These are phyloP conservation scores for Hiodon alosoides DNA, from an alignment of 2,113 vertebrate genomes.

Conservation along the genomic window DNA sequence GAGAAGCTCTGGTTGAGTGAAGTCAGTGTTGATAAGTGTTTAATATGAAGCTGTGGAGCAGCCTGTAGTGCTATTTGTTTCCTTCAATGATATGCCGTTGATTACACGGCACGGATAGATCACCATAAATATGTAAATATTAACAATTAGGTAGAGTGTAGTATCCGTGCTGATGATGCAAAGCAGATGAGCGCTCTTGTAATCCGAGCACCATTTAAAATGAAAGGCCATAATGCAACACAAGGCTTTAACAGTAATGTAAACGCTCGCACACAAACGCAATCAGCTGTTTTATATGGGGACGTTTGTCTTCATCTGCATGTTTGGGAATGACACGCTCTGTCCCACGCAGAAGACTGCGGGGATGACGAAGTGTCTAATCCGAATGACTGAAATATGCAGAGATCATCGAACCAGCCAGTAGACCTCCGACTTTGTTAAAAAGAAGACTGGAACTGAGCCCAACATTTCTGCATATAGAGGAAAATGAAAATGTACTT, in stretches of 20 bases:
- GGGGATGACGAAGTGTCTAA: too few species aligned
- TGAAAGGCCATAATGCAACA: background rate
- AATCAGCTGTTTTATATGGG: too few species aligned
- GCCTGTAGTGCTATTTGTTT: background rate
- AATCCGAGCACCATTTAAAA: background rate
- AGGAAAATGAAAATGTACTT: constrained; percentile 61
- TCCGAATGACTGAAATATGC: too few species aligned
- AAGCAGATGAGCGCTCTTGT: background rate
- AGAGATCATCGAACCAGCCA: too few species aligned
- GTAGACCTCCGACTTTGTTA: too few species aligned
- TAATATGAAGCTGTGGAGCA: background rate
- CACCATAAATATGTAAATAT: background rate
- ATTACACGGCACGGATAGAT: background rate
- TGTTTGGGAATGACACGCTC: background rate
- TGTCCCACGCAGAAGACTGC: too few species aligned
- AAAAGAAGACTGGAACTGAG: background rate
- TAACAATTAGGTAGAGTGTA: background rate
- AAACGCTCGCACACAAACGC: too few species aligned
- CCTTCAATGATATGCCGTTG: background rate
- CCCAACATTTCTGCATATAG: constrained; percentile 53
- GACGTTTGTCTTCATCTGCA: too few species aligned
- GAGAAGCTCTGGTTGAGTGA: constrained; percentile 21
- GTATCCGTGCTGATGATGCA: background rate
- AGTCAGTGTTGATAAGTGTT: background rate
- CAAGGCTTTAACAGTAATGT: background rate